Evolutionary conservation across 2,113 vertebrate genomes (phyloP), one percentile per base, ranked within the genome.

Genomic region (Lepus americanus): DNA sequence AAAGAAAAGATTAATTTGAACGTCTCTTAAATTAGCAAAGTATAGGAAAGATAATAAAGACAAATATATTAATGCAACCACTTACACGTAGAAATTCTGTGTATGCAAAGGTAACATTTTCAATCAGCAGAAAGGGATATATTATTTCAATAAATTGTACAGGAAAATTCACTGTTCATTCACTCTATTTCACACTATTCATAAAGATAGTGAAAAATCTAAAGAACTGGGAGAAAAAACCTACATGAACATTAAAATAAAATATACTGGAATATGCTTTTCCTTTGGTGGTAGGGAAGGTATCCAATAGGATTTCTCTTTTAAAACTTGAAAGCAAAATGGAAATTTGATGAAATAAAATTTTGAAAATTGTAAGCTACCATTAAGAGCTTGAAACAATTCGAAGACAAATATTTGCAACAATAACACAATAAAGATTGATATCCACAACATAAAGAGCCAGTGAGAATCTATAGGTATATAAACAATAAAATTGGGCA

Each of bases 151-250:
- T 90, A 25, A 89, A 86, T 5, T 87, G 61, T 53, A 51, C 7
- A 87, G 63, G 89, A 93, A 91, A 88, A 22, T 51, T 74, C 84
- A 94, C n/a, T 83, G 70, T 31, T 23, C 8, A 78, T 79, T 87
- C 87, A 86, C 44, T 94, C 9, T 69, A 55, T 82, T 87, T 94
- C 8, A 82, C 23, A 84, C 8, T 84, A 73, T 80, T 82, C 29
- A 51, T 39, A 81, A 69, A 87, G 83, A 89, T 79, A 85, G 83
- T 94, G 78, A 97, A 95, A 91, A 67, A 59, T 49, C 10, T 53
- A 72, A 94, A 85, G 10, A 82, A 72, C 25, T 86, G 36, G 11
- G 39, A 59, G 36, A 22, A 74, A 33, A 86, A 87, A 29, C 10
- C 70, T 33, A 82, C 55, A 78, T 5, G 82, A 89, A 77, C 93